Percentiles rank a stretch among this genome's conserved stretches.
Evolutionary conservation across 2,113 vertebrate species (phyloP).

Genomic region (Chamaetylas fuelleborni): DNA sequence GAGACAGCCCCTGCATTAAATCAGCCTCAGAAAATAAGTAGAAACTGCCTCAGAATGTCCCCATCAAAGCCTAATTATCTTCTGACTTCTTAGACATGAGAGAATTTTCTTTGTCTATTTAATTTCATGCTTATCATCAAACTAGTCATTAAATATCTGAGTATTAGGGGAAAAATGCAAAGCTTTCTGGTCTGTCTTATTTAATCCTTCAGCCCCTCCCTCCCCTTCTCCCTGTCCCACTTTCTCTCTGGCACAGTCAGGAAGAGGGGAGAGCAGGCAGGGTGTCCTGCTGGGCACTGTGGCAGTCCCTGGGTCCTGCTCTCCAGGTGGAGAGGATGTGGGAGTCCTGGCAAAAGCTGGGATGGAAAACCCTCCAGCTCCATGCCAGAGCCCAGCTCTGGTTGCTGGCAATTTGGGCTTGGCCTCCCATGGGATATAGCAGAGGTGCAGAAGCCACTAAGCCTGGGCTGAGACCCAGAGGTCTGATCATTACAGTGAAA

Average conservation of each 20-base stretch:
- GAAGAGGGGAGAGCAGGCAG: not conserved
- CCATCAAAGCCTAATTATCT: slow-evolving; percentile 46
- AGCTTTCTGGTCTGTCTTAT: slow-evolving; percentile 56
- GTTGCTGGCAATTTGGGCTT: not conserved
- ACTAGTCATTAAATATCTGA: slow-evolving; percentile 58
- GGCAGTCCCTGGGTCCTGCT: not conserved
- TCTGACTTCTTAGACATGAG: slow-evolving; percentile 41
- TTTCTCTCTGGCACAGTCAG: not conserved
- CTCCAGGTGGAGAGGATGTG: not conserved
- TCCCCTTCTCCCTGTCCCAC: not conserved
- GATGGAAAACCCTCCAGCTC: not conserved
- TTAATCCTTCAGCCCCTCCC: slow-evolving; percentile 49
- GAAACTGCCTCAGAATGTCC: slow-evolving; percentile 23
- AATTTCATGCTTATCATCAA: slow-evolving; percentile 72
- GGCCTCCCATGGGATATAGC: fast-evolving
- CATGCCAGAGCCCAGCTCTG: not conserved
- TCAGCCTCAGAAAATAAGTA: not conserved
- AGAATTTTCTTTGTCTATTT: slow-evolving; percentile 66
- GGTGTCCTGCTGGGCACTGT: not conserved
- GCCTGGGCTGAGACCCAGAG: not conserved
- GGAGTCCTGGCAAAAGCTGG: not conserved
- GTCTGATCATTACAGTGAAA: not conserved
- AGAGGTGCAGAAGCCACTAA: not conserved
- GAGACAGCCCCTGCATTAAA: not conserved
- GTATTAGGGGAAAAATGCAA: slow-evolving; percentile 51